Percentiles rank a stretch among this genome's conserved stretches.
Evolutionary conservation across 2,797 vertebrate genomes (phyloP).

Genomic region (Sphaeramia orbicularis): DNA sequence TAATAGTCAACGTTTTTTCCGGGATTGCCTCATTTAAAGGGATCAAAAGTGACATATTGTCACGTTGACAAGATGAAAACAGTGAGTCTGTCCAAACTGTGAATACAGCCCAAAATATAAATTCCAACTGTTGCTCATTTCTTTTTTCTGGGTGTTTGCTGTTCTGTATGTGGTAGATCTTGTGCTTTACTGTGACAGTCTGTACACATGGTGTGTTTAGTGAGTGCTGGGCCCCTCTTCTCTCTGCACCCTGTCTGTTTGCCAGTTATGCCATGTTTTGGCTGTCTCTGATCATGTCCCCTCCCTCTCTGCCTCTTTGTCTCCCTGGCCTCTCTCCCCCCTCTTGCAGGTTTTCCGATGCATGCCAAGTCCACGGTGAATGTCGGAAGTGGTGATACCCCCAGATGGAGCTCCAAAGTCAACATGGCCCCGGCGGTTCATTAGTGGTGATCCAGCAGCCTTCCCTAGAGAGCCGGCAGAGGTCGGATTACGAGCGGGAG

Average conservation of each 20-base stretch:
- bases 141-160: neutral
- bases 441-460: slow-evolving; percentile 93
- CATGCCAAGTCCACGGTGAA: slow-evolving; percentile 92
- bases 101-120: neutral
- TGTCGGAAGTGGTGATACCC: slow-evolving; percentile 92
- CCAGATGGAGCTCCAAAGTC: slow-evolving; percentile 97
- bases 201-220: too few species aligned
- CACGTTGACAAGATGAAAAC: slow-evolving; percentile 45
- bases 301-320: slow-evolving; percentile 57
- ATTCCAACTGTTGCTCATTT: neutral
- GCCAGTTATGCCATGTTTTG: slow-evolving; percentile 52
- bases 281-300: slow-evolving; percentile 59
- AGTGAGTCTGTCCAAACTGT: neutral
- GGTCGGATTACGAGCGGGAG: slow-evolving; percentile 92
- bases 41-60: slow-evolving; percentile 66
- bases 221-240: neutral
- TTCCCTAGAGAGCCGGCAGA: slow-evolving; percentile 88
- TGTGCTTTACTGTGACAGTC: too few species aligned
- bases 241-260: slow-evolving; percentile 40
- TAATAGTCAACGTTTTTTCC: slow-evolving; percentile 80
- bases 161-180: too few species aligned
- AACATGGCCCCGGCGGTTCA: slow-evolving; percentile 90
- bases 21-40: slow-evolving; percentile 46
- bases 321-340: slow-evolving; percentile 37
- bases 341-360: slow-evolving; percentile 93